Base-by-base conservation (phyloP, 2,113 vertebrate species). In the Peromyscus californicus region DNA sequence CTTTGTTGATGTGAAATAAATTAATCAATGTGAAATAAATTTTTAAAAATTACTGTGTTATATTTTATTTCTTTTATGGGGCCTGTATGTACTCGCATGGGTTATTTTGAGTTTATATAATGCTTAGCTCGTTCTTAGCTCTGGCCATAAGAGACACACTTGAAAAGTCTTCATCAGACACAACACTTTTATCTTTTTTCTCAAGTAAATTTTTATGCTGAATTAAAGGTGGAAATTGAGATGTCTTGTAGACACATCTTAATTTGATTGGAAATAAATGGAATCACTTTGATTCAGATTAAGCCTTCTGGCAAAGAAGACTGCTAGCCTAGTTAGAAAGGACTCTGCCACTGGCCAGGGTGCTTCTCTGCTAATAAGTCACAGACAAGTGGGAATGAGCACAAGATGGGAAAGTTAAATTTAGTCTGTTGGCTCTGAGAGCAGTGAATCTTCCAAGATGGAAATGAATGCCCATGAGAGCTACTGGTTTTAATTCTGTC, bases 61-160 rank as follows among this genome's bases (percentile, higher is more conserved):
- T 80, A 42, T 96, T 95, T 84, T 95, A 61, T 82, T 67, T 7
- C 83, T 93, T 82, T 11, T 91, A 2, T 19, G 90, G 92, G n/a
- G 29, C 75, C 39, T 88, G 2, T 39, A 31, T 54, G 15, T 86
- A 79, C 70, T 22, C 17, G 39, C 69, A 54, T 57, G 36, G 33
- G 33, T 85, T 97, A 94, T 95, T 96, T 89, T 89, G 57, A 95
- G 19, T 96, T 90, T 94, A 67, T 93, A 29, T 84, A 95, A 96
- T 97, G 65, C 75, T 94, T 95, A 93, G 3, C 6, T 36, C 31
- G 24, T 69, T 36, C 31, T 36, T 69, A 87, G 29, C 7, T 96
- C 5, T 87, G 48, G 48, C 24, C 78, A 70, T 16, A 89, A 51
- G 92, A 86, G 61, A 91, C 3, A 61, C 19, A 93, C 70, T 85